Evolutionary conservation across 2,797 vertebrate genomes (phyloP), one percentile per base, ranked within the genome.

Genomic region (Sparidentex hasta): DNA sequence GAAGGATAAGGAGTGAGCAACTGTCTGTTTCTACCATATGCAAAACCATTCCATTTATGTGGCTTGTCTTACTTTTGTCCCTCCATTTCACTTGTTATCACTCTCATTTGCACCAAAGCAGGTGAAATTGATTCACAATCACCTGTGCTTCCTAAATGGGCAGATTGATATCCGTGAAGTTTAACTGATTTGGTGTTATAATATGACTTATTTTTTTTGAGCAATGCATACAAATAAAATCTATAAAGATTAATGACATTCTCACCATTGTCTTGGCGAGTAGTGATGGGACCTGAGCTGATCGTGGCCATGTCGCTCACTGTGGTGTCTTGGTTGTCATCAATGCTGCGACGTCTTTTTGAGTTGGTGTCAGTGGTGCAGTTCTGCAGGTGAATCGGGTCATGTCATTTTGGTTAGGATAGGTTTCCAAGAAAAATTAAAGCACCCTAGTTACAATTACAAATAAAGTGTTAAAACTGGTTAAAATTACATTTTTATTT

Each of bases 231-330:
- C 8, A 33, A 33, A 33, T 33, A 7, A 27, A 27, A 27, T 27
- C 27, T 14, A 20, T 23, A 4, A n/a, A 11, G 8, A 57, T 12
- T 0, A 1, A 41, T 41, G 6, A 46, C 16, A 3, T 62, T 67
- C 87, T 92, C 66, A 94, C 94, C 92, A 0, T 59, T 76, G 48
- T 90, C 82, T 20, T 81, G 33, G 41, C 65, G 87, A 47, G 55
- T 91, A 23, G 27, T 71, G 76, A 95, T 93, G 61, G 87, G 88
- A 9, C 89, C 85, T 0, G 94, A 95, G 77, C 29, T 94, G 59
- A 95, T 82, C 0, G 90, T 95, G 66, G 94, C 92, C 9, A 67
- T 62, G 38, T 94, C 89, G 7, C 89, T 95, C 64, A 95, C 93
- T 2, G 79, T 63, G 6, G 92, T 92, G 23, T 4, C 83, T 23